Conservation (phyloP, 2,113 vertebrate genomes). For the Ellobius talpinus region DNA sequence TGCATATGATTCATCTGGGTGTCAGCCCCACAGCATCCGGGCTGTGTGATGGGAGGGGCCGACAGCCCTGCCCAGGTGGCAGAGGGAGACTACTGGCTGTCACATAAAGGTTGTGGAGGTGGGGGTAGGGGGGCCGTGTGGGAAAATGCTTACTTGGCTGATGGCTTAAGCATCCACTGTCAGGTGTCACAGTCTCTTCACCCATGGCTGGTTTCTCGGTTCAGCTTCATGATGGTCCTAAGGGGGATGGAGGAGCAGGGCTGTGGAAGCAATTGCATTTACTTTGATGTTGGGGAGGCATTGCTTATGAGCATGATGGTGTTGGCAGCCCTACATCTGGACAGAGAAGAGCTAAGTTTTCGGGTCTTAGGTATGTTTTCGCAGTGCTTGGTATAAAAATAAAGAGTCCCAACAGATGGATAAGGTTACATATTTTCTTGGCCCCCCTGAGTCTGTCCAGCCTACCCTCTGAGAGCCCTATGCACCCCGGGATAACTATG, state of each 20-base stretch:
- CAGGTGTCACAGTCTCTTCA: neutral
- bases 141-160: neutral
- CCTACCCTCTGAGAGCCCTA: neutral
- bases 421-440: neutral
- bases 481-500: neutral
- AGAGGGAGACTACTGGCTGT: accelerated
- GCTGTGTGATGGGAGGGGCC: neutral
- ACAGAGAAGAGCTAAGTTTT: neutral
- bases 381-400: neutral
- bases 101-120: neutral
- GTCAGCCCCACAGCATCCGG: accelerated
- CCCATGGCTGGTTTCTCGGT: neutral
- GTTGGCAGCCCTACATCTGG: neutral
- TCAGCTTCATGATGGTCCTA: neutral
- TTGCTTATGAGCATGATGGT: neutral
- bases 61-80: neutral
- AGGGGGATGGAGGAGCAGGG: neutral
- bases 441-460: neutral
- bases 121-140: neutral
- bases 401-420: neutral
- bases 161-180: neutral
- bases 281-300: neutral
- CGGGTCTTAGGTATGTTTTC: neutral
- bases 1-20: neutral
- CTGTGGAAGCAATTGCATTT: neutral